Conservation (phyloP, 2,888 invertebrate species). For the Glaucopsyche alexis region DNA sequence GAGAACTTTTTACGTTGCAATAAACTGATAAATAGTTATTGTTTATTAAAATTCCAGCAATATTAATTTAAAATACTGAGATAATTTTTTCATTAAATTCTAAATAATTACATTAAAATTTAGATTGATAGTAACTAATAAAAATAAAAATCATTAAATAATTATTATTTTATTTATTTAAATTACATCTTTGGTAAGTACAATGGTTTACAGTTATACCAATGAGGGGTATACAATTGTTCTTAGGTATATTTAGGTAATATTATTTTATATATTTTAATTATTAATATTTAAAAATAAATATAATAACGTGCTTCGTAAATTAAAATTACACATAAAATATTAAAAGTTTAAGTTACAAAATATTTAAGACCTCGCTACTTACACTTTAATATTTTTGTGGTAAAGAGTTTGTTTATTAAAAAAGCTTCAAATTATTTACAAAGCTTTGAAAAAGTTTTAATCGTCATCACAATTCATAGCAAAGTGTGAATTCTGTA, state of each 20-base stretch:
- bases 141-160: background rate
- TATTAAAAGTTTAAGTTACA: background rate
- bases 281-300: background rate
- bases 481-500: background rate
- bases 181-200: slow-evolving; percentile 77
- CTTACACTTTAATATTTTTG: background rate
- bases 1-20: too few relatives aligned
- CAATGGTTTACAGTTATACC: slow-evolving; percentile 57
- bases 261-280: background rate
- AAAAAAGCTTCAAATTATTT: background rate
- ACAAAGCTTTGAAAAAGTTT: background rate
- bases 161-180: slow-evolving; percentile 49
- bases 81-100: too few relatives aligned
- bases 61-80: too few relatives aligned
- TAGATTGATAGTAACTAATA: background rate
- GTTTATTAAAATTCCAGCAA: too few relatives aligned
- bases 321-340: background rate
- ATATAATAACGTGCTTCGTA: background rate
- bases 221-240: slow-evolving; percentile 19
- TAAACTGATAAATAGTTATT: too few relatives aligned
- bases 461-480: background rate
- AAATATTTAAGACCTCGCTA: background rate
- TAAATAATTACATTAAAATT: background rate
- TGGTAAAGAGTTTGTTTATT: background rate
- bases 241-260: slow-evolving; percentile 17